A percentile compares a stretch with the other conserved stretches of the same genome.
phyloP scores from a whole-genome alignment of 2,113 vertebrate species.

The Coregonus clupeaformis region DNA sequence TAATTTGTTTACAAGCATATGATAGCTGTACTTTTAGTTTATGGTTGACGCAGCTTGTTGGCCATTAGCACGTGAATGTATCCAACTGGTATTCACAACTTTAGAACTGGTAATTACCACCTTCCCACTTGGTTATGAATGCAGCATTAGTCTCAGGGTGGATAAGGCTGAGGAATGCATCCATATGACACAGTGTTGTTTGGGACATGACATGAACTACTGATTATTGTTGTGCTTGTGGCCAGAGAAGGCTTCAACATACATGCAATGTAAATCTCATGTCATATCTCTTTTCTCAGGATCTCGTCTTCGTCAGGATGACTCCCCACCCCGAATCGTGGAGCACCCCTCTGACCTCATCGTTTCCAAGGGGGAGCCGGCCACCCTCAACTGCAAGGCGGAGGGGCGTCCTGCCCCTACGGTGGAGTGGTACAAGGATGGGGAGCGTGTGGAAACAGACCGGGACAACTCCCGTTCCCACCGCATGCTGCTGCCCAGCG shows the following conservation, averaged over 20 bases:
- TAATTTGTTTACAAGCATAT: no score
- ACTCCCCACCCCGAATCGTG: slow-evolving; percentile 79
- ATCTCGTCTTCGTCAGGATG: slow-evolving; percentile 75
- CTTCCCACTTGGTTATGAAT: no score
- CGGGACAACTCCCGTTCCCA: slow-evolving; percentile 92
- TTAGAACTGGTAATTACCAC: no score
- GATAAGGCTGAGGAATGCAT: neutral
- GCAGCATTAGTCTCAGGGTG: neutral
- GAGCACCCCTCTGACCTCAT: slow-evolving; percentile 92
- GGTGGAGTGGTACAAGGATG: slow-evolving; percentile 97
- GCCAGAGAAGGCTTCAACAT: neutral
- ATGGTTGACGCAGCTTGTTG: no score
- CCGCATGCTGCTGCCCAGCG: slow-evolving; percentile 91
- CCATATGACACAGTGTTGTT: slow-evolving; percentile 5
- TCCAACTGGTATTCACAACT: no score
- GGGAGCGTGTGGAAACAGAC: slow-evolving; percentile 89
- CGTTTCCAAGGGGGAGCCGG: slow-evolving; percentile 91
- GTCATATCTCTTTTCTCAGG: slow-evolving; percentile 39
- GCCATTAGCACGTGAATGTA: no score
- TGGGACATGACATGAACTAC: slow-evolving; percentile 18
- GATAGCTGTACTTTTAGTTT: no score
- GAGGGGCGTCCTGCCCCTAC: slow-evolving; percentile 86
- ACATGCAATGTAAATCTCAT: neutral
- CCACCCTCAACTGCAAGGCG: slow-evolving; percentile 91
- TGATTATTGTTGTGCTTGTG: slow-evolving; percentile 9